Conservation (phyloP, 2,113 vertebrate genomes). For the Podiceps cristatus region DNA sequence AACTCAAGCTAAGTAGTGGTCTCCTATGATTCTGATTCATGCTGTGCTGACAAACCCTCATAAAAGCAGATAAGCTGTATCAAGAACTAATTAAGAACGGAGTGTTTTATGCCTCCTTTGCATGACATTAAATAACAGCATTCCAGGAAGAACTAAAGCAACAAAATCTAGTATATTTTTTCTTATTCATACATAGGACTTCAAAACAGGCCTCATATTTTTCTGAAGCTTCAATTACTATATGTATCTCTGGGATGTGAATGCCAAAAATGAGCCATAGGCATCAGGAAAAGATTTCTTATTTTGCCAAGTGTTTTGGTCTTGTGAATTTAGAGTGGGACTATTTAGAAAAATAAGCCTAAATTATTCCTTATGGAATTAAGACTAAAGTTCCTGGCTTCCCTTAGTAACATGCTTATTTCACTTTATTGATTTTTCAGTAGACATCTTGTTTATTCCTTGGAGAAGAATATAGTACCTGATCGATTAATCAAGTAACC, state of each 20-base stretch:
- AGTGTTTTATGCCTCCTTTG: constrained; percentile 36
- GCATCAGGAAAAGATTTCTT: not conserved
- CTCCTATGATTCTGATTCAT: constrained; percentile 50
- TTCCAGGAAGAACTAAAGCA: not conserved
- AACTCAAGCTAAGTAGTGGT: constrained; percentile 35
- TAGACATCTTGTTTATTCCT: not conserved
- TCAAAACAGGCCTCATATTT: not conserved
- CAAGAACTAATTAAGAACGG: constrained; percentile 51
- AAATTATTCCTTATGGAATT: not conserved
- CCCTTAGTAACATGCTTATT: not conserved
- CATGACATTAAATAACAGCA: constrained; percentile 16
- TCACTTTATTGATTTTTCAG: not conserved
- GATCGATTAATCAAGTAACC: not conserved
- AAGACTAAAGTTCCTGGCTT: not conserved
- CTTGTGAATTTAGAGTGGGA: not conserved
- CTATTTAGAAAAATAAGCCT: not conserved
- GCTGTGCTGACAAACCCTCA: constrained; percentile 35
- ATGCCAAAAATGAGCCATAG: not conserved
- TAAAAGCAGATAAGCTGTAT: constrained; percentile 53
- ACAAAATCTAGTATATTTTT: not conserved
- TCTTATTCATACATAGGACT: not conserved
- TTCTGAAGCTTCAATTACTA: not conserved
- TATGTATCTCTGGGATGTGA: not conserved
- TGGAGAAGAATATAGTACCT: not conserved
- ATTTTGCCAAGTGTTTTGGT: not conserved